These are phyloP conservation scores for Percina caprodes DNA, from an alignment of 2,113 vertebrate genomes.

Conservation along the genomic window DNA sequence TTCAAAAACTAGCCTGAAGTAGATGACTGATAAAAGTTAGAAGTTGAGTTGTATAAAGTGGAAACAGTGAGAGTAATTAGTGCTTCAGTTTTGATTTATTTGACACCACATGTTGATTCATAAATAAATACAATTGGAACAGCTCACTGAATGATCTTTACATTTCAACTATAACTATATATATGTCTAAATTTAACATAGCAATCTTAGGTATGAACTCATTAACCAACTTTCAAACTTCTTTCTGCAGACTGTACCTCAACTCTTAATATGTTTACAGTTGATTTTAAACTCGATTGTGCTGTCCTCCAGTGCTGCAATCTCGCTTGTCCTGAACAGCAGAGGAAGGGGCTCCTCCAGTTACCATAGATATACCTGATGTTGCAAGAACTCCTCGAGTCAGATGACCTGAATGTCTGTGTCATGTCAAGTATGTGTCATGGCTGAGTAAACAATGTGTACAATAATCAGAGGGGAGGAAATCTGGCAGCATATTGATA, in stretches of 20 bases:
- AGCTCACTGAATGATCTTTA: constrained; percentile 5
- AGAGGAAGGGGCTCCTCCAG: constrained; percentile 68
- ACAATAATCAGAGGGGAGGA: constrained; percentile 49
- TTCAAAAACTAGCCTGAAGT: background rate
- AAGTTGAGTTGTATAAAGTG: background rate
- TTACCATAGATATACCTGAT: constrained; percentile 73
- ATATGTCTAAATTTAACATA: background rate
- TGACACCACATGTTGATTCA: background rate
- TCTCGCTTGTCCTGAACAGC: constrained; percentile 55
- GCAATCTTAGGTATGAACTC: constrained; percentile 15
- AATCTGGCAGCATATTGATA: constrained; percentile 15
- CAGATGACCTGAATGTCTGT: constrained; percentile 70
- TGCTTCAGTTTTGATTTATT: background rate
- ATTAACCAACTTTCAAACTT: constrained; percentile 20
- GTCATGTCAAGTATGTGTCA: constrained; percentile 73
- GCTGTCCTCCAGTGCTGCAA: constrained; percentile 44
- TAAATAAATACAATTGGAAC: background rate
- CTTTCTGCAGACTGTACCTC: constrained; percentile 3
- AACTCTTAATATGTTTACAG: constrained; percentile 16
- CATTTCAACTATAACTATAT: background rate
- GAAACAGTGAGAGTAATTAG: background rate
- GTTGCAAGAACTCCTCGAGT: constrained; percentile 73
- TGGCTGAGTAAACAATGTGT: constrained; percentile 68
- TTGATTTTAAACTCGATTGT: constrained; percentile 52
- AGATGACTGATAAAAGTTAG: background rate